phyloP scores from a whole-genome alignment of 2,113 vertebrate species.

The Oxyruncus cristatus region DNA sequence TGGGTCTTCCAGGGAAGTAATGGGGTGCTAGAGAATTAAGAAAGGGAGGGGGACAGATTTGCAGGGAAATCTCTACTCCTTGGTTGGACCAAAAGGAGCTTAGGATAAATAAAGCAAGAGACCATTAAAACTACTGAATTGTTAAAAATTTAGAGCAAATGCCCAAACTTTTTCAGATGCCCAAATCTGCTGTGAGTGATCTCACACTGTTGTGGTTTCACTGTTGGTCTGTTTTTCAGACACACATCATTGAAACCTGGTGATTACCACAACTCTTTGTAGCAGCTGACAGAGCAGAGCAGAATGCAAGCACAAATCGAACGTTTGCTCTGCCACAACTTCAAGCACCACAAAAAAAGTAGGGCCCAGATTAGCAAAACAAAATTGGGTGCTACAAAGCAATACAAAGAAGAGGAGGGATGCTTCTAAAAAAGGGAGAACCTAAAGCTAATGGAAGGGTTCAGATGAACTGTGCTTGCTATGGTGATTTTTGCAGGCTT shows the following conservation, averaged over 20 bases:
- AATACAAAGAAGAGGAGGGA: neutral
- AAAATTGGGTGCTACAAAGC: neutral
- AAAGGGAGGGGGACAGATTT: neutral
- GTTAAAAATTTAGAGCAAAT: neutral
- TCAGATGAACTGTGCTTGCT: neutral
- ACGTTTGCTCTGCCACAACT: neutral
- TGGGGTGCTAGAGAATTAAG: neutral
- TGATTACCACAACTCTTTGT: neutral
- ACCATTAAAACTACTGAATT: neutral
- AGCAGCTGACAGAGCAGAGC: neutral
- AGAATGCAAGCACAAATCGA: neutral
- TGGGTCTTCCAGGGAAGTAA: neutral
- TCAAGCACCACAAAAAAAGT: neutral
- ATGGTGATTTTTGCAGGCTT: neutral
- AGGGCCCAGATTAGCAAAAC: neutral
- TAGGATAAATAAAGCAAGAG: neutral
- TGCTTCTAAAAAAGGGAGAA: neutral
- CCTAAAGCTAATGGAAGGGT: neutral
- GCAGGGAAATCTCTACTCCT: neutral
- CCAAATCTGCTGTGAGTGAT: neutral
- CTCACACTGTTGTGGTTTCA: neutral
- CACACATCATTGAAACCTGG: fast-evolving
- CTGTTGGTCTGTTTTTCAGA: neutral
- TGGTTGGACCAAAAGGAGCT: neutral
- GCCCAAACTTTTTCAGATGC: neutral